Conservation (phyloP, 2,888 invertebrate species). For the Hypolimnas misippus region DNA sequence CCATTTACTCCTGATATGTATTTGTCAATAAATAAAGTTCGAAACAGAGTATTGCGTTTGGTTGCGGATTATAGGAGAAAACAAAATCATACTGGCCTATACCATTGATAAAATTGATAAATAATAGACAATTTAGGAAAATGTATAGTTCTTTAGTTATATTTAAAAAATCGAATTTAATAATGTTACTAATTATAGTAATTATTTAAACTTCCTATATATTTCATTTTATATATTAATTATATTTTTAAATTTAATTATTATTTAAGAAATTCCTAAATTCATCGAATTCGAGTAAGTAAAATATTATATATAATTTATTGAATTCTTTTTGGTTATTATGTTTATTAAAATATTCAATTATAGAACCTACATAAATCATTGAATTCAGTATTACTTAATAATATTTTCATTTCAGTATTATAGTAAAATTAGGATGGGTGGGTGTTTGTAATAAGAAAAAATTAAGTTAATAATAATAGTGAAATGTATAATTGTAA, state of each 20-base stretch:
- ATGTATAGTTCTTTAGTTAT: no score
- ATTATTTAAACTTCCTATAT: not conserved
- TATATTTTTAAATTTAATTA: not conserved
- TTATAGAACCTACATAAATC: no score
- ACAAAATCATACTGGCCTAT: conserved; percentile 23
- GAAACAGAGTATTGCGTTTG: conserved; percentile 52
- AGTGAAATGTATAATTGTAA: no score
- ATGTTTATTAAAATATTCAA: no score
- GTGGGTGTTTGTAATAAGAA: no score
- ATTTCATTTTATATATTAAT: not conserved
- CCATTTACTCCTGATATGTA: conserved; percentile 88
- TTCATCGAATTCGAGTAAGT: not conserved
- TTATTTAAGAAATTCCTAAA: not conserved
- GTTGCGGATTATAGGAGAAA: conserved; percentile 52
- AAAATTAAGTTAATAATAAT: no score
- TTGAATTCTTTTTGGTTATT: no score
- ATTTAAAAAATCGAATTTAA: conserved; percentile 27
- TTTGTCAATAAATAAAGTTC: conserved; percentile 52
- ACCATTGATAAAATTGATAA: conserved; percentile 7
- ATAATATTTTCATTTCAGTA: no score
- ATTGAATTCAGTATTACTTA: not conserved
- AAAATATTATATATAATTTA: not conserved
- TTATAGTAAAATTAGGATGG: no score
- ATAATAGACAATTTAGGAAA: conserved; percentile 4
- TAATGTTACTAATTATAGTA: conserved; percentile 15